phyloP scores from a whole-genome alignment of 2,888 invertebrate genomes.

The Ametastegia equiseti region DNA sequence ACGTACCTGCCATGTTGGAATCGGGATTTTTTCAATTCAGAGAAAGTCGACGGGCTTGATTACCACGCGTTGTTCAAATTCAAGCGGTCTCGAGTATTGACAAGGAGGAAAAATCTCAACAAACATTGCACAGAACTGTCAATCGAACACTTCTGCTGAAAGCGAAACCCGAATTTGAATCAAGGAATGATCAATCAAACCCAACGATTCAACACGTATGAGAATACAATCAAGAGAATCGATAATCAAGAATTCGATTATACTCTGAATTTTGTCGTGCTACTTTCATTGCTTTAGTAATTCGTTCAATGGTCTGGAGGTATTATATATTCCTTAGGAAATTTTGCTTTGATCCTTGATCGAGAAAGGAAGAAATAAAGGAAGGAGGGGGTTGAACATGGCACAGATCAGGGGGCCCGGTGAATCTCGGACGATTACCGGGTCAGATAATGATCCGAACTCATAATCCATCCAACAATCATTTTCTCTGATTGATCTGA shows the following conservation, averaged over 20 bases:
- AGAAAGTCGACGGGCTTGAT: conserved; percentile 17
- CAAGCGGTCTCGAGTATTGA: background rate
- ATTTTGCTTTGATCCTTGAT: background rate
- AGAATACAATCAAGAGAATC: too few species aligned
- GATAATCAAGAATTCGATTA: too few species aligned
- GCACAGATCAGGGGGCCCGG: background rate
- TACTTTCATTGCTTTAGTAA: background rate
- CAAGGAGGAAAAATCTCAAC: background rate
- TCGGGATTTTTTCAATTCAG: background rate
- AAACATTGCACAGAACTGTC: background rate
- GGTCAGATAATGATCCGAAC: conserved; percentile 66
- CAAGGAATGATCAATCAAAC: too few species aligned
- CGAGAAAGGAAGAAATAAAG: background rate
- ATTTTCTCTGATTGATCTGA: conserved; percentile 74
- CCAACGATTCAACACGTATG: too few species aligned
- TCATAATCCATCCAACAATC: conserved; percentile 65
- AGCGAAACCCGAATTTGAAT: too few species aligned
- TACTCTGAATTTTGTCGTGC: too few species aligned
- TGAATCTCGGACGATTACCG: conserved; percentile 24
- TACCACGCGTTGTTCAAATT: conserved; percentile 8
- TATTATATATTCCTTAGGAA: background rate
- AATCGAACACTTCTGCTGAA: too few species aligned
- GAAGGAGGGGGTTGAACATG: background rate
- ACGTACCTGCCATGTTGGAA: background rate
- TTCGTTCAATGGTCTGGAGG: background rate